A percentile compares a stretch with the other conserved stretches of the same genome.
These are phyloP conservation scores for Epinephelus cyanopodus DNA, from an alignment of 2,113 vertebrate species.

Conservation along the genomic window DNA sequence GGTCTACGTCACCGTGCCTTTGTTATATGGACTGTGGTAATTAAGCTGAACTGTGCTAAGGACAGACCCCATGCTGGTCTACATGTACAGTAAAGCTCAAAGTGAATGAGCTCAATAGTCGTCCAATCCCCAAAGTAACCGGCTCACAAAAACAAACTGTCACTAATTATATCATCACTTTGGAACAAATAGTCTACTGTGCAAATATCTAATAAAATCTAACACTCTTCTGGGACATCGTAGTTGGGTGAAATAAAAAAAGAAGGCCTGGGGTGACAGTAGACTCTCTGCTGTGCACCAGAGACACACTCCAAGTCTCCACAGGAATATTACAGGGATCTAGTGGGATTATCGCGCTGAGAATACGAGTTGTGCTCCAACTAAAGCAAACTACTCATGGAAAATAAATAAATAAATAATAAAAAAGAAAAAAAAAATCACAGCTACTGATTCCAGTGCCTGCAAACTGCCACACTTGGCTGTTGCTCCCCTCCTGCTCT, in stretches of 20 bases:
- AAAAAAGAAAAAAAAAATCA: not conserved
- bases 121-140: not conserved
- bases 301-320: constrained; percentile 29
- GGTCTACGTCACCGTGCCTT: no score
- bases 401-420: no score
- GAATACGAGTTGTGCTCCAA: constrained; percentile 11
- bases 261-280: constrained; percentile 16
- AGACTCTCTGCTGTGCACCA: constrained; percentile 36
- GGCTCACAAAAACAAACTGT: constrained; percentile 8
- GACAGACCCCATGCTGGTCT: not conserved
- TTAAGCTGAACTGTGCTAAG: constrained; percentile 1
- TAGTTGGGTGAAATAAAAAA: not conserved
- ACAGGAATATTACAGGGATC: constrained; percentile 46
- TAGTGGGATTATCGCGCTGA: constrained; percentile 28
- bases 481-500: constrained; percentile 25
- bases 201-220: constrained; percentile 1
- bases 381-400: not conserved
- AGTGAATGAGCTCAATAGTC: not conserved
- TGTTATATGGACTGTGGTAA: not conserved
- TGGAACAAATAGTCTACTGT: not conserved
- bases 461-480: constrained; percentile 54
- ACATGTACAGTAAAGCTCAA: not conserved
- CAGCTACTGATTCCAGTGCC: constrained; percentile 18
- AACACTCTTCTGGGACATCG: constrained; percentile 14
- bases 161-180: not conserved